These are phyloP conservation scores for Silurus asotus DNA, from an alignment of 2,113 vertebrate species.

Conservation along the genomic window DNA sequence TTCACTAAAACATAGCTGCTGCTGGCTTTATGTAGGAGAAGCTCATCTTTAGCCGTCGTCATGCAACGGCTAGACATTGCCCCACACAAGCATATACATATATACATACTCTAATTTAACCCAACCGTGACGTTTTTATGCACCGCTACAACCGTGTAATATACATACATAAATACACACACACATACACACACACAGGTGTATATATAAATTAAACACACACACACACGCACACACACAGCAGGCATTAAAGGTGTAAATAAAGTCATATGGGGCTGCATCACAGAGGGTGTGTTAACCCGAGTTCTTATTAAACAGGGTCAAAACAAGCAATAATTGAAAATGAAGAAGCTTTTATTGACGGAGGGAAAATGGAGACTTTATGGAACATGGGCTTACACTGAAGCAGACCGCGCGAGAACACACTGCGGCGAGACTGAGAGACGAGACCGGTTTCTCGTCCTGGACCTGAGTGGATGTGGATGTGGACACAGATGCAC, in stretches of 20 bases:
- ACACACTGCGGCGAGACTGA: conserved; percentile 79
- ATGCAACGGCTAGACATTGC: background rate
- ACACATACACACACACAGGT: too few relatives aligned
- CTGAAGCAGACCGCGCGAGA: conserved; percentile 82
- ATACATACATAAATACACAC: too few relatives aligned
- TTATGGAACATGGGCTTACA: conserved; percentile 75
- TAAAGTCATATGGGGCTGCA: background rate
- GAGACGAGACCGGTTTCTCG: conserved; percentile 67
- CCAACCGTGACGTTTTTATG: too few relatives aligned
- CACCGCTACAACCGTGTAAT: too few relatives aligned
- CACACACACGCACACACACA: background rate
- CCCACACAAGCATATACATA: background rate
- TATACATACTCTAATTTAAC: too few relatives aligned
- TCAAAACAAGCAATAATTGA: background rate
- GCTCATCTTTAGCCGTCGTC: background rate
- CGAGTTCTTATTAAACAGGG: background rate
- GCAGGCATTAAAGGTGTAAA: background rate
- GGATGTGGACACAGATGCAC: conserved; percentile 68
- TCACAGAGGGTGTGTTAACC: background rate
- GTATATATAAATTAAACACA: background rate
- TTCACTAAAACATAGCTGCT: background rate
- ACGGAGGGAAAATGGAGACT: conserved; percentile 15
- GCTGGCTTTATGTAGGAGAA: conserved; percentile 14
- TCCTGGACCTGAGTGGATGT: conserved; percentile 78
- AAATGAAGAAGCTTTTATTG: conserved; percentile 11